A percentile compares a stretch with the other conserved stretches of the same genome.
Conservation (phyloP, 2,888 invertebrate species). For the Polyommatus icarus region DNA sequence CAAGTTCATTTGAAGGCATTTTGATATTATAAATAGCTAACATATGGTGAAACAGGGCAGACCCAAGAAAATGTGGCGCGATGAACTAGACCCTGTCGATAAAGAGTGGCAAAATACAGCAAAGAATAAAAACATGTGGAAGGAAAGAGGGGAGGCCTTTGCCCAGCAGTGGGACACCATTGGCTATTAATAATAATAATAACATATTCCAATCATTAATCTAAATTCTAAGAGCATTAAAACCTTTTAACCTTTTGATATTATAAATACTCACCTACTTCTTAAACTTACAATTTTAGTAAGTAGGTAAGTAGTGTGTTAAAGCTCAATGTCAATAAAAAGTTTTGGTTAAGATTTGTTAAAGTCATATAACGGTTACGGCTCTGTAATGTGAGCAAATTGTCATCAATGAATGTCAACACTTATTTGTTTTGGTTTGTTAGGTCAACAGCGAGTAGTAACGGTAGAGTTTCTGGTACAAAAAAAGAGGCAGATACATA, state of each 20-base stretch:
- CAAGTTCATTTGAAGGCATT: not conserved
- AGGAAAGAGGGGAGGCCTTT: no score
- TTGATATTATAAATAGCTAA: not conserved
- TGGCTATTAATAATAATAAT: no score
- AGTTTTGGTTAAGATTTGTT: conserved; percentile 1
- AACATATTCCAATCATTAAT: no score
- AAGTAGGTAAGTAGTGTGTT: conserved; percentile 7
- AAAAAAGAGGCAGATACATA: not conserved
- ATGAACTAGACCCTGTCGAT: no score
- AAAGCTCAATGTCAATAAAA: conserved; percentile 7
- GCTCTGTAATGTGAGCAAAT: not conserved
- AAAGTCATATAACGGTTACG: conserved; percentile 10
- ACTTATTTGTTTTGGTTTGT: conserved; percentile 13
- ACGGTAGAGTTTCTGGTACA: conserved; percentile 1
- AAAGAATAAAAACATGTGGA: no score
- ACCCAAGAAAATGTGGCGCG: no score
- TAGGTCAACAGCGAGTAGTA: conserved; percentile 4
- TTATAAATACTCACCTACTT: no score
- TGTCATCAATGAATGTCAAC: conserved; percentile 15
- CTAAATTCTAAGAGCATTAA: no score
- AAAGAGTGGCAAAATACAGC: no score
- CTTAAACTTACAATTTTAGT: not conserved
- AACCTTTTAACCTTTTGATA: not conserved
- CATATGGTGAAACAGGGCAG: no score
- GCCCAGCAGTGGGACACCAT: no score